Percentiles rank a stretch among this genome's conserved stretches.
These are phyloP conservation scores for Drosophila tsacasi DNA, from an alignment of 1,140 invertebrate species.

Conservation along the genomic window DNA sequence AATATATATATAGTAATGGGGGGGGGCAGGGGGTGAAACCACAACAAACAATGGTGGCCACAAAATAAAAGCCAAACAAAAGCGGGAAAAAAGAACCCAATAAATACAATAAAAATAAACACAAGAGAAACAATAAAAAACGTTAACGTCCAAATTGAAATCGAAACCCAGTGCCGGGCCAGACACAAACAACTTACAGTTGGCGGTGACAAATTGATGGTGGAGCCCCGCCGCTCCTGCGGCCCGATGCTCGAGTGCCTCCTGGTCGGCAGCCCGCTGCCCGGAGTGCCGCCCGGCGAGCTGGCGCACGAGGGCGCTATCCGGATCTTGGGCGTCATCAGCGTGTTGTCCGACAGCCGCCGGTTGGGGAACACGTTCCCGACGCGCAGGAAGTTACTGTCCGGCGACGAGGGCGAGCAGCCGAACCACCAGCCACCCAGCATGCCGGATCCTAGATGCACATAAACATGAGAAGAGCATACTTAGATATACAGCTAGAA, in stretches of 20 bases:
- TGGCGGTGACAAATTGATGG: slow-evolving; percentile 93
- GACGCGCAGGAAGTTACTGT: slow-evolving; percentile 94
- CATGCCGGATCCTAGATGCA: slow-evolving; percentile 86
- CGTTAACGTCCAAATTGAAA: slow-evolving; percentile 31
- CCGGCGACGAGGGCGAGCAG: slow-evolving; percentile 90
- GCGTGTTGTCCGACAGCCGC: slow-evolving; percentile 95
- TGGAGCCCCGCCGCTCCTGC: slow-evolving; percentile 93
- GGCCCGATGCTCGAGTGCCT: slow-evolving; percentile 95
- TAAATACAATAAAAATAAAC: slow-evolving; percentile 27
- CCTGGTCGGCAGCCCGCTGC: slow-evolving; percentile 91
- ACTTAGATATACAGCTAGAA: background rate
- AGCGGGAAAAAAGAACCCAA: background rate
- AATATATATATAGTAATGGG: background rate
- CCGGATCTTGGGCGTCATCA: slow-evolving; percentile 95
- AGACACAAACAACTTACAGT: slow-evolving; percentile 88
- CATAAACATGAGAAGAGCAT: slow-evolving; percentile 1
- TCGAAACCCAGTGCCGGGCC: slow-evolving; percentile 37
- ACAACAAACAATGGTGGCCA: slow-evolving; percentile 63
- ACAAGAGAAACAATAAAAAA: slow-evolving; percentile 20
- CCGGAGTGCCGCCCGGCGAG: slow-evolving; percentile 93
- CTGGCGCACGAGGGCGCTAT: slow-evolving; percentile 94
- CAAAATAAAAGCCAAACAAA: slow-evolving; percentile 47
- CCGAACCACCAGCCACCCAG: slow-evolving; percentile 91
- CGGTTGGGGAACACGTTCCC: slow-evolving; percentile 92
- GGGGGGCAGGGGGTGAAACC: slow-evolving; percentile 33